Conservation (phyloP, 1,140 invertebrate genomes). For the Parapsyche elsis region DNA sequence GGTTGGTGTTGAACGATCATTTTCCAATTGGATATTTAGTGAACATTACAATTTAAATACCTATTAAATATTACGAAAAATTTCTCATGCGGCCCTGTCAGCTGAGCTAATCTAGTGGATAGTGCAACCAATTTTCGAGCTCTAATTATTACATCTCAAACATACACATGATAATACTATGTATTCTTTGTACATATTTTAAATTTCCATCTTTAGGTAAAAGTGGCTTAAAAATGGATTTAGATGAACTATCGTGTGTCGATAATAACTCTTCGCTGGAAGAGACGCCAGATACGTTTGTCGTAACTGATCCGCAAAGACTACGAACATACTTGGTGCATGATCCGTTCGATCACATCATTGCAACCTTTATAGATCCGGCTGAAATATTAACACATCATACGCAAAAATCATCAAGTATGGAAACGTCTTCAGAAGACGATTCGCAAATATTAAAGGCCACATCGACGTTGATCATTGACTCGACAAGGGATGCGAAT, state of each 20-base stretch:
- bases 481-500: slow-evolving; percentile 59
- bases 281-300: slow-evolving; percentile 61
- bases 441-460: slow-evolving; percentile 52
- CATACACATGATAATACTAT: neutral
- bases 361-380: slow-evolving; percentile 63
- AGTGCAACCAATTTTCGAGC: too few relatives aligned
- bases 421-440: slow-evolving; percentile 39
- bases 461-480: slow-evolving; percentile 60
- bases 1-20: too few relatives aligned
- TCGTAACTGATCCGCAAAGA: slow-evolving; percentile 61
- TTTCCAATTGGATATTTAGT: too few relatives aligned
- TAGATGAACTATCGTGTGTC: slow-evolving; percentile 59
- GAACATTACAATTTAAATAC: too few relatives aligned
- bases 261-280: slow-evolving; percentile 61
- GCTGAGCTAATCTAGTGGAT: too few relatives aligned
- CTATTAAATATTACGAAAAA: too few relatives aligned
- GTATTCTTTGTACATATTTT: slow-evolving; percentile 2
- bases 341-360: slow-evolving; percentile 59
- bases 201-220: slow-evolving; percentile 43
- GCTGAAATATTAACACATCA: slow-evolving; percentile 51
- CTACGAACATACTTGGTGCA: slow-evolving; percentile 60
- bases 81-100: too few relatives aligned
- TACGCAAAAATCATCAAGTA: neutral
- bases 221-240: slow-evolving; percentile 47
- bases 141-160: too few relatives aligned